Evolutionary conservation across 2,113 vertebrate genomes (phyloP).

Genomic region (Progne subis): DNA sequence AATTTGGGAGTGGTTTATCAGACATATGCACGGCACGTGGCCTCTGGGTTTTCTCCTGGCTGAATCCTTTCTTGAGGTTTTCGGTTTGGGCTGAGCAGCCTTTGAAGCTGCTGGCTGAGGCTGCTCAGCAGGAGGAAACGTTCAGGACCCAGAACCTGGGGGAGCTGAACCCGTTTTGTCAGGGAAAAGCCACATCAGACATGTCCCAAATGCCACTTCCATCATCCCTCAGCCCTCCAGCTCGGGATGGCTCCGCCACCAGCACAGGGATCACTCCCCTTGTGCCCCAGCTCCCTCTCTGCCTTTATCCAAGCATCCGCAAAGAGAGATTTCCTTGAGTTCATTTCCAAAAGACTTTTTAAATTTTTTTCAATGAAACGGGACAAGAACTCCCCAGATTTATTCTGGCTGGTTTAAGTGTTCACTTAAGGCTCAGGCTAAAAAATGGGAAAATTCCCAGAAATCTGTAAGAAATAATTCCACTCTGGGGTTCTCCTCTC

Average conservation of each 20-base stretch:
- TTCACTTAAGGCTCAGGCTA: not conserved
- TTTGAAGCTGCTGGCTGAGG: constrained; percentile 41
- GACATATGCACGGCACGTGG: constrained; percentile 23
- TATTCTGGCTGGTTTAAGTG: not conserved
- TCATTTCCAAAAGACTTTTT: not conserved
- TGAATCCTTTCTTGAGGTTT: constrained; percentile 41
- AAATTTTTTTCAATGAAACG: too few species aligned
- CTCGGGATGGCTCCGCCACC: not conserved
- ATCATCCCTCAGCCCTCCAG: not conserved
- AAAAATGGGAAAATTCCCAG: not conserved
- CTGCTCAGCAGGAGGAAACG: constrained; percentile 3
- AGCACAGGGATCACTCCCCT: accelerated
- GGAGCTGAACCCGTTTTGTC: not conserved
- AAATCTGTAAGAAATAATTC: not conserved
- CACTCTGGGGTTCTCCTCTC: not conserved
- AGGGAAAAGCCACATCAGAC: constrained; percentile 52
- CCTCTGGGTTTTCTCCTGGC: not conserved
- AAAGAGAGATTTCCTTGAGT: not conserved
- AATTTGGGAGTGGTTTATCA: not conserved
- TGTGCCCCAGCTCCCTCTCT: accelerated
- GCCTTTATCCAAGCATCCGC: not conserved
- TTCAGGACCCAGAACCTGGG: constrained; percentile 8
- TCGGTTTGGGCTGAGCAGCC: not conserved
- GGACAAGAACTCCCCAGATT: not conserved
- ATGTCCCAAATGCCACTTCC: not conserved